Evolutionary conservation across 2,888 invertebrate species (phyloP), one percentile per base, ranked within the genome.

Genomic region (Stomorhina lunata): DNA sequence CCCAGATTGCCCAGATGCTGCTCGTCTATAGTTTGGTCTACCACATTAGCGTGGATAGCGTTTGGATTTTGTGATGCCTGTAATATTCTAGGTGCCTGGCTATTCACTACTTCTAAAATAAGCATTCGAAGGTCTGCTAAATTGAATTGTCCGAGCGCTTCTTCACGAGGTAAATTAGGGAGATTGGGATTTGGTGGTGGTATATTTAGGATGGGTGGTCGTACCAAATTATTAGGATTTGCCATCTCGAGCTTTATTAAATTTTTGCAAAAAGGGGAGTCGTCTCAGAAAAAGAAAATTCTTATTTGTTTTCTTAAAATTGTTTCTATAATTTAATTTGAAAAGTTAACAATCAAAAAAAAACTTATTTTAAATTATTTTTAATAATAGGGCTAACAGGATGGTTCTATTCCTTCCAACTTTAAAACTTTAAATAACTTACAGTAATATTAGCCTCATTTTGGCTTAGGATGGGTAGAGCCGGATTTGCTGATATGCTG

Each of bases 51-150:
- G 37, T 37, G 9, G 10, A 9, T 37, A 10, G 37, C 10, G n/a
- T n/a, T n/a, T n/a, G n/a, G 50, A 73, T 73, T 53, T 73, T 63
- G 48, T 73, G 45, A 15, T 40, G 65, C 48, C 65, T 65, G 45
- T 40, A 40, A 15, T 12, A 32, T 57, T 29, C n/a, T 25, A 57
- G 57, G 57, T 32, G 32, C 22, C 34, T 57, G 57, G 57, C n/a
- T 57, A 29, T 57, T 32, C 15, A 57, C 34, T 57, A 57, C 34
- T 29, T 57, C 29, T 32, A 32, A 22, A 40, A 59, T 59, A 59
- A 59, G 22, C 20, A 20, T 59, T 22, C 59, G 59, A 59, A 59
- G 59, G 32, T 59, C 22, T 17, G 20, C 34, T 59, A 59, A 37
- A 40, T 34, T 59, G 22, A 59, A 22, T 40, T 59, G 59, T 59